Evolutionary conservation across 2,113 vertebrate genomes (phyloP).

Genomic region (Clarias macrocephalus): DNA sequence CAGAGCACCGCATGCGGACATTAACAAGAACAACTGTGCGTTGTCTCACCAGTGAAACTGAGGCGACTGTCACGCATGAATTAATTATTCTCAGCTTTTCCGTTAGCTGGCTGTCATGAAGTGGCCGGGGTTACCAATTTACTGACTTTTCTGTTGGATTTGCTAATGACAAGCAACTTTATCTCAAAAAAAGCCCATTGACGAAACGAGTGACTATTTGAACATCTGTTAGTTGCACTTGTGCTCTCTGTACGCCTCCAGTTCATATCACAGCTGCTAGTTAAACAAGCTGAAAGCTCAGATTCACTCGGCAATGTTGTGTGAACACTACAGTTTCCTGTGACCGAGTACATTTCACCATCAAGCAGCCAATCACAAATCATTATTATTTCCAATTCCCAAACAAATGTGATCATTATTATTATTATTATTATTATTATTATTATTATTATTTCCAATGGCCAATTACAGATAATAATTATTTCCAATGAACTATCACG

Average conservation of each 20-base stretch:
- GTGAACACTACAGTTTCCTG: background rate
- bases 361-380: background rate
- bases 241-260: background rate
- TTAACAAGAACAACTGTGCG: background rate
- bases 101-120: background rate
- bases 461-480: background rate
- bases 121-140: background rate
- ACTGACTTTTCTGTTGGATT: background rate
- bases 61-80: background rate
- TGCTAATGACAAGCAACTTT: background rate
- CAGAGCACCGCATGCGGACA: background rate
- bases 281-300: background rate
- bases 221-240: background rate
- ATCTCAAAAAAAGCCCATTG: background rate
- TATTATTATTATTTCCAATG: background rate
- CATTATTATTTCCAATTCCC: background rate
- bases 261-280: background rate
- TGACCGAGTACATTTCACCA: background rate
- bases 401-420: background rate
- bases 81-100: background rate
- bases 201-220: background rate
- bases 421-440: background rate
- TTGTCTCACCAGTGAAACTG: constrained; percentile 1
- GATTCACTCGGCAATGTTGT: background rate
- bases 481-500: too few relatives aligned